phyloP scores from a whole-genome alignment of 2,113 vertebrate species.

The Bettongia penicillata region DNA sequence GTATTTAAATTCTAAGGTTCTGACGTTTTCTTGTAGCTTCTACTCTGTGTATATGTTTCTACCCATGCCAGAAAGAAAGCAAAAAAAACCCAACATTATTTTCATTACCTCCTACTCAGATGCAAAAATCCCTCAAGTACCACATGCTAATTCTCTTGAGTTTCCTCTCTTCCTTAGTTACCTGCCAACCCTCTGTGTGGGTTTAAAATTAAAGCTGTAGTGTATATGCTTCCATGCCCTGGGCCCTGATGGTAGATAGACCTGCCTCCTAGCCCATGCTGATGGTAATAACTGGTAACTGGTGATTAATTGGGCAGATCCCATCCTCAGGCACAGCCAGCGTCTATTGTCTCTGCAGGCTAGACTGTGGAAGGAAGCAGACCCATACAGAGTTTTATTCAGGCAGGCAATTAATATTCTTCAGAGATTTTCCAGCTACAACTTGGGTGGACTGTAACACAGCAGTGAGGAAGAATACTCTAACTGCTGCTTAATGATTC shows the following conservation, averaged over 20 bases:
- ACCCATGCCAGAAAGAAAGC: background rate
- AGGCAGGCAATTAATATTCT: slow-evolving; percentile 65
- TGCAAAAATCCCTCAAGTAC: background rate
- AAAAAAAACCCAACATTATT: background rate
- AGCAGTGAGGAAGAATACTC: slow-evolving; percentile 24
- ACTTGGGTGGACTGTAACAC: slow-evolving; percentile 21
- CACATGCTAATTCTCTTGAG: background rate
- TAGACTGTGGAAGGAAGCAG: slow-evolving; percentile 63
- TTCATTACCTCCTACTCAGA: slow-evolving; percentile 2
- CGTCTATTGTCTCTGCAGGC: slow-evolving; percentile 53
- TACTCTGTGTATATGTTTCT: background rate
- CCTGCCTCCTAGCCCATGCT: slow-evolving; percentile 2
- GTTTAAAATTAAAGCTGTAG: background rate
- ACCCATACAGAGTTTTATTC: slow-evolving; percentile 23
- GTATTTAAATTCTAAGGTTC: too few relatives aligned
- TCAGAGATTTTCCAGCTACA: slow-evolving; percentile 54
- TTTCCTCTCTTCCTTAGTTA: background rate
- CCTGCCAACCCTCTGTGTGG: background rate
- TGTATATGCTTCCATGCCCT: background rate
- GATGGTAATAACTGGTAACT: slow-evolving; percentile 61
- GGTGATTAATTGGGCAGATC: slow-evolving; percentile 55
- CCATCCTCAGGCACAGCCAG: slow-evolving; percentile 47
- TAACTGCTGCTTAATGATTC: slow-evolving; percentile 54
- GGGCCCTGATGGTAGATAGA: background rate
- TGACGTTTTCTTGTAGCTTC: rapidly evolving